Evolutionary conservation across 2,888 invertebrate genomes (phyloP).

Genomic region (Drosophila kanekoi): DNA sequence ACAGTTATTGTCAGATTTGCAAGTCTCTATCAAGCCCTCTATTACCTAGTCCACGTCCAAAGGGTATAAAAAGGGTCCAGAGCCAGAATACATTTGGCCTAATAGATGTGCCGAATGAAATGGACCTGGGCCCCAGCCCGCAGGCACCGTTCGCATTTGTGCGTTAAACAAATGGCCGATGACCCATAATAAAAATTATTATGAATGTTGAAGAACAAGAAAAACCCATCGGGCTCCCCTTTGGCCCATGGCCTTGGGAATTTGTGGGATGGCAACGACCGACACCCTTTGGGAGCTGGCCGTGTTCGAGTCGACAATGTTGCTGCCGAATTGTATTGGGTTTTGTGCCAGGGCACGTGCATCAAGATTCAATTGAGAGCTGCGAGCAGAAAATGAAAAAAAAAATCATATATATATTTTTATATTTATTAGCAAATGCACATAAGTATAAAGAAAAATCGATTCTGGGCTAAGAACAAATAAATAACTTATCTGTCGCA

Average conservation of each 20-base stretch:
- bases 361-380: slow-evolving; percentile 76
- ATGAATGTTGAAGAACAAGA: slow-evolving; percentile 77
- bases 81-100: slow-evolving; percentile 67
- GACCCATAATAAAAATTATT: slow-evolving; percentile 81
- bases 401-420: neutral
- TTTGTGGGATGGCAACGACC: slow-evolving; percentile 21
- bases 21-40: neutral
- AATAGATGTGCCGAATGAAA: slow-evolving; percentile 77
- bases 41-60: neutral
- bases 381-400: slow-evolving; percentile 33
- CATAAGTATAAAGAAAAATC: neutral
- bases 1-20: too few species aligned
- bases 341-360: slow-evolving; percentile 68
- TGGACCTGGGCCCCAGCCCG: slow-evolving; percentile 49
- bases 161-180: slow-evolving; percentile 80
- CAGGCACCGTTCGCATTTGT: slow-evolving; percentile 28
- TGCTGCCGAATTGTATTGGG: slow-evolving; percentile 52
- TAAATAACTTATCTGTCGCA: too few species aligned
- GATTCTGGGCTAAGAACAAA: too few species aligned
- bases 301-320: slow-evolving; percentile 21
- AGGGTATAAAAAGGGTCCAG: slow-evolving; percentile 50
- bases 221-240: slow-evolving; percentile 70
- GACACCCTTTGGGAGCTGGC: slow-evolving; percentile 46
- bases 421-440: neutral
- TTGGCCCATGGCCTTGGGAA: slow-evolving; percentile 18